Evolutionary conservation across 1,140 invertebrate species (phyloP), one percentile per base, ranked within the genome.

Genomic region (Apis cerana): DNA sequence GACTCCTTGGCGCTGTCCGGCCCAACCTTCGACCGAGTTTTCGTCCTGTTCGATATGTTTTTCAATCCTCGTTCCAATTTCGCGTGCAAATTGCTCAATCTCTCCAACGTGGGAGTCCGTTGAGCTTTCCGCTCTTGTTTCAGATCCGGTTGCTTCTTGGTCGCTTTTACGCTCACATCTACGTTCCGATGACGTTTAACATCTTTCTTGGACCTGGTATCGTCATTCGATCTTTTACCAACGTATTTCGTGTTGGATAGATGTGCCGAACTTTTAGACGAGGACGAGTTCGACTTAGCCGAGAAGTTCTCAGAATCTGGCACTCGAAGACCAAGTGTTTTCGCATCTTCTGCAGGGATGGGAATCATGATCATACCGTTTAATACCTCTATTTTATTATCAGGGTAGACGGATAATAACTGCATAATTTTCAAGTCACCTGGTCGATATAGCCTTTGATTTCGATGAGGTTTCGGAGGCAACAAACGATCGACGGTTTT

Each of bases 41-140:
- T 80, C 9, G 67, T 50, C 15, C 17, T 75, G 17, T 69, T 61
- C 10, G 82, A 80, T 27, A 88, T 80, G 15, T 64, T 84, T 17
- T 33, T 82, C n/a, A 85, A 59, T 1, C 82, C 77, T 15, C 75
- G 83, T 77, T 83, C 83, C 12, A 86, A 68, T 70, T 65, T 78
- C 15, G 84, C 78, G 7, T 87, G 85, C 33, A 88, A 85, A 64
- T 64, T 85, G 15, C 65, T 82, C 33, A 59, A 19, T 1, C 50
- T 84, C 21, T 83, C 82, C n/a, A 67, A 27, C 12, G 65, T 52
- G 1, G 43, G n/a, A 1, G 21, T 23, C 11, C 67, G 50, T 17
- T 71, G 50, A 15, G 59, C 56, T 23, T 62, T 70, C 1, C 19
- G 68, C 13, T 71, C 58, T 12, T 80, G 19, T 11, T 72, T 62